Base-by-base conservation (phyloP, 2,797 vertebrate genomes). In the Gymnopithys bicolor region DNA sequence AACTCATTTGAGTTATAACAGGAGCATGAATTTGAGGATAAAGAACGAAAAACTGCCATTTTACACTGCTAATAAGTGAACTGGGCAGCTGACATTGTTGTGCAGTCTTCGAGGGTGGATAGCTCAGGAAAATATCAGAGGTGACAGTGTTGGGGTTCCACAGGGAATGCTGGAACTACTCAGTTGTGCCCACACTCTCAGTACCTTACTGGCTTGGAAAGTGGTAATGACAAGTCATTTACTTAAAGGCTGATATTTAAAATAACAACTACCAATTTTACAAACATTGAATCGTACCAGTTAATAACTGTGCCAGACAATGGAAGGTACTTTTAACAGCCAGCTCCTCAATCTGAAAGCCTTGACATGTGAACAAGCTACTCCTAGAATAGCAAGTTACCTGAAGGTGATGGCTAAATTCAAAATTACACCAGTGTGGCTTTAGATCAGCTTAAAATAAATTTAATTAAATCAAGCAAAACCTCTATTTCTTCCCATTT, bases 211-310 rank as follows among this genome's bases (percentile, higher is more conserved):
- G 10, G 8, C 39, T 70, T 85, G 71, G 37, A 73, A 93, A 93
- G 55, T 58, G 51, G 27, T 37, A 71, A 92, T 48, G 74, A 81
- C 62, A 76, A 95, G 82, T 75, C 68, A 70, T 80, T 89, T 92
- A 81, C 64, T 91, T 91, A 89, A 92, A 94, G 33, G 51, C 51
- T 92, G 87, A 71, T 94, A 94, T 92, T 94, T 92, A 77, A 88
- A 92, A 87, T 63, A 93, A 84, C 43, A 94, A 53, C 62, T 30
- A 87, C 49, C 21, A 56, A 25, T 93, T 94, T 93, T 84, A 70
- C n/a, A 93, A 86, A 59, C 39, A 85, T 48, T 3, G 2, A 49
- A 41, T 93, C 75, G 24, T 56, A 92, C 45, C 19, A 64, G 35
- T 63, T 94, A 95, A 89, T 92, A 92, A 86, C 28, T 39, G 35